A percentile compares a stretch with the other conserved stretches of the same genome.
Conservation (phyloP, 2,113 vertebrate genomes). For the Peromyscus leucopus region DNA sequence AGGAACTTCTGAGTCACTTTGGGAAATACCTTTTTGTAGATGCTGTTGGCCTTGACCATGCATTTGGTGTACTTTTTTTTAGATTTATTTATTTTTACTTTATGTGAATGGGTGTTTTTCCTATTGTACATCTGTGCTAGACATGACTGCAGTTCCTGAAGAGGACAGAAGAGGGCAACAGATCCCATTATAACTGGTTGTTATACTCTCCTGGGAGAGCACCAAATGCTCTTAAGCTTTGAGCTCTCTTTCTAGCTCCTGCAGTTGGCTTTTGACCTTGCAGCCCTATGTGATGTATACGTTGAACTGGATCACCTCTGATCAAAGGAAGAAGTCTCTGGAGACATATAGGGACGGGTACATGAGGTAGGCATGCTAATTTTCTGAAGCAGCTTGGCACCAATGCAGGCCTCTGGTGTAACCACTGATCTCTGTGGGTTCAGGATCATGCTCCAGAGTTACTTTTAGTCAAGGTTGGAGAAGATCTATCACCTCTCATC, state of each 20-base stretch:
- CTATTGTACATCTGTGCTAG: not conserved
- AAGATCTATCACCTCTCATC: not conserved
- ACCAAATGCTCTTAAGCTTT: not conserved
- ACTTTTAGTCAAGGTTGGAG: not conserved
- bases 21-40: not conserved
- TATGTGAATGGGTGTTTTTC: not conserved
- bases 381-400: too few relatives aligned
- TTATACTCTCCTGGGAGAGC: not conserved
- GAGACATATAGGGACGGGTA: not conserved
- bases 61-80: not conserved
- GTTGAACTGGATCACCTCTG: not conserved
- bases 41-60: not conserved
- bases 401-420: not conserved
- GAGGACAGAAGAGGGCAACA: not conserved
- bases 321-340: too few relatives aligned
- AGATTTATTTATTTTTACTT: not conserved
- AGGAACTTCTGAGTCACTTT: too few relatives aligned
- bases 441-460: not conserved
- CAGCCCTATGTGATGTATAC: not conserved
- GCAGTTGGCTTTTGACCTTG: not conserved
- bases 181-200: not conserved
- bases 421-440: not conserved
- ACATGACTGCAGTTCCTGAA: not conserved
- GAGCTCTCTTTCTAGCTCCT: not conserved
- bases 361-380: not conserved